Evolutionary conservation across 2,888 invertebrate species (phyloP).

Genomic region (Microchrysa polita): DNA sequence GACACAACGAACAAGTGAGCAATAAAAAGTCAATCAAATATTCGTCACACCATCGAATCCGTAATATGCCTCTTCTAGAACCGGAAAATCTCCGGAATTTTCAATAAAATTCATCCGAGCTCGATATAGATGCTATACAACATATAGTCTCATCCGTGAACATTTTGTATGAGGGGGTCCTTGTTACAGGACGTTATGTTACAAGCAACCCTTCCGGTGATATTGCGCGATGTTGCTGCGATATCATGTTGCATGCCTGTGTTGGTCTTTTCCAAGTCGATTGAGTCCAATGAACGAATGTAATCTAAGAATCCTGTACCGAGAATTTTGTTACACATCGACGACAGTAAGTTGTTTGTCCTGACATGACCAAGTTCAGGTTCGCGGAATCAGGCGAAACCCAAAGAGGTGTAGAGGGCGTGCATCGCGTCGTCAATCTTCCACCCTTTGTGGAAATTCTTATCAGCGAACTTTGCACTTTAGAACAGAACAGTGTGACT

Average conservation of each 20-base stretch:
- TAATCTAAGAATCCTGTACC: constrained; percentile 18
- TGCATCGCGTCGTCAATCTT: background rate
- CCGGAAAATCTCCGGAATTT: constrained; percentile 42
- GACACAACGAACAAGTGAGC: constrained; percentile 36
- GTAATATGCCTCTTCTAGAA: constrained; percentile 8
- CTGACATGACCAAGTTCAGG: constrained; percentile 14
- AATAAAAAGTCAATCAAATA: constrained; percentile 47
- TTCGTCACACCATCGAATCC: constrained; percentile 43
- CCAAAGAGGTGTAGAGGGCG: background rate
- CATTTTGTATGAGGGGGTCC: background rate
- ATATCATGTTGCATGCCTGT: constrained; percentile 15
- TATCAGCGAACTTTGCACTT: constrained; percentile 9
- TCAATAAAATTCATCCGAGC: constrained; percentile 38
- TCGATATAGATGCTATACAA: constrained; percentile 34
- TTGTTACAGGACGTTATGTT: background rate
- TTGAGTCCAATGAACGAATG: constrained; percentile 30
- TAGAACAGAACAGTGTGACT: background rate
- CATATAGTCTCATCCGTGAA: background rate
- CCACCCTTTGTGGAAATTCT: constrained; percentile 1
- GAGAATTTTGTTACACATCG: background rate
- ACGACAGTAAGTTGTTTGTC: constrained; percentile 11
- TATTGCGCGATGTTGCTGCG: background rate
- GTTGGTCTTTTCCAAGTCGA: constrained; percentile 5
- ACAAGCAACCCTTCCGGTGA: constrained; percentile 32
- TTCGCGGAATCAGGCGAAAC: background rate